Base-by-base conservation (phyloP, 2,888 invertebrate species). In the Anaspis maculata region DNA sequence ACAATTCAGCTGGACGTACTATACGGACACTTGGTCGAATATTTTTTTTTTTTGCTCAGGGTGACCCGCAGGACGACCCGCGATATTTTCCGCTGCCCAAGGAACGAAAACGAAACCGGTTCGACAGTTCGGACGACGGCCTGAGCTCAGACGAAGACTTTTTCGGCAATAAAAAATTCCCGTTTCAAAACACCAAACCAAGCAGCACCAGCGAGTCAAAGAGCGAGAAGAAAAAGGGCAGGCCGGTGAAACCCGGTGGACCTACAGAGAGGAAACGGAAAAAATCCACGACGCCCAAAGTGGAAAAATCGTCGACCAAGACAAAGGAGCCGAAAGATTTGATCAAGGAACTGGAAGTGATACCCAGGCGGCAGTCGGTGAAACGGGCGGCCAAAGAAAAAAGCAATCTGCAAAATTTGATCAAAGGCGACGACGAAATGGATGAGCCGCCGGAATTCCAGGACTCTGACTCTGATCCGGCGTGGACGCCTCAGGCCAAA, bases 1-100 rank as follows among this genome's bases (percentile, higher is more conserved):
- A n/a, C n/a, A n/a, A n/a, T n/a, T n/a, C n/a, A n/a, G n/a, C n/a
- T n/a, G n/a, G n/a, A n/a, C n/a, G n/a, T n/a, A n/a, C n/a, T n/a
- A n/a, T n/a, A n/a, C n/a, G n/a, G n/a, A n/a, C n/a, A n/a, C n/a
- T n/a, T n/a, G n/a, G n/a, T n/a, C n/a, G n/a, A n/a, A n/a, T n/a
- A n/a, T n/a, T n/a, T n/a, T n/a, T n/a, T n/a, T n/a, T n/a, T n/a
- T n/a, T 39, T 5, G 5, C 47, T 11, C 60, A 62, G 39, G 70
- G 70, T 19, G 69, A 70, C 44, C 74, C 76, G 32, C 67, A 77
- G 55, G 78, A 83, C 45, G 83, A 83, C 64, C 78, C 82, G 9
- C 69, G 54, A 15, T 83, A 82, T 57, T 83, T 81, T 61, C 79
- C 79, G 26, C 61, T 81, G 48, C 79, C 80, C 34, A 83, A 83